Evolutionary conservation across 2,113 vertebrate species (phyloP), one percentile per base, ranked within the genome.

Genomic region (Malurus alboscapulatus): DNA sequence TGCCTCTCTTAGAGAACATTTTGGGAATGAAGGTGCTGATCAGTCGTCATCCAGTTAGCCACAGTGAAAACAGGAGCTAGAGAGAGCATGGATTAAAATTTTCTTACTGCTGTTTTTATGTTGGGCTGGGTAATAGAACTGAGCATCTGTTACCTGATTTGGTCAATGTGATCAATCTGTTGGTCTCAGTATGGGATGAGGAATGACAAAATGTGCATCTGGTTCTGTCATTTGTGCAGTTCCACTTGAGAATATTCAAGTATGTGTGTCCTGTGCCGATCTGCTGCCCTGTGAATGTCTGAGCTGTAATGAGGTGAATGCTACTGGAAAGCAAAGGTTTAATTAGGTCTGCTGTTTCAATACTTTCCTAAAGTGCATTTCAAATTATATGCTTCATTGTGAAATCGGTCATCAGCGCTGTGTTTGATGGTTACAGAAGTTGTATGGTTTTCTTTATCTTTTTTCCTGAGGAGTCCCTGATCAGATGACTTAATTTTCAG

Each of bases 401-500:
- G 77, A 86, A 94, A 92, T 93, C 51, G 38, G 65, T 80, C 66
- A 76, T 85, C 14, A 4, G 24, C 83, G 34, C 51, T 74, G 53
- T 63, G 36, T 90, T 89, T 88, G 82, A 88, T 79, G 62, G 68
- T 71, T 95, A 57, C 42, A 65, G 72, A 92, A 82, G 51, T 73
- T 89, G 29, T 79, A 72, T 86, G 57, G 50, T 83, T 96, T 81
- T 88, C 62, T 67, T 91, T 92, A 84, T 91, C 47, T 74, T 71
- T 87, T 78, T 80, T 92, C 51, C 67, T 76, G 55, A 87, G 69
- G 20, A 95, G 40, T 3, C 30, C 26, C 51, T 48, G 42, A 92
- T 90, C 81, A 82, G 77, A 92, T 85, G 75, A 83, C 78, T 93
- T 90, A 76, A 85, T 94, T 96, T 85, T 86, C 81, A 83, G 78